A percentile compares a stretch with the other conserved stretches of the same genome.
These are phyloP conservation scores for Oncorhynchus mykiss DNA, from an alignment of 2,113 vertebrate species.

Conservation along the genomic window DNA sequence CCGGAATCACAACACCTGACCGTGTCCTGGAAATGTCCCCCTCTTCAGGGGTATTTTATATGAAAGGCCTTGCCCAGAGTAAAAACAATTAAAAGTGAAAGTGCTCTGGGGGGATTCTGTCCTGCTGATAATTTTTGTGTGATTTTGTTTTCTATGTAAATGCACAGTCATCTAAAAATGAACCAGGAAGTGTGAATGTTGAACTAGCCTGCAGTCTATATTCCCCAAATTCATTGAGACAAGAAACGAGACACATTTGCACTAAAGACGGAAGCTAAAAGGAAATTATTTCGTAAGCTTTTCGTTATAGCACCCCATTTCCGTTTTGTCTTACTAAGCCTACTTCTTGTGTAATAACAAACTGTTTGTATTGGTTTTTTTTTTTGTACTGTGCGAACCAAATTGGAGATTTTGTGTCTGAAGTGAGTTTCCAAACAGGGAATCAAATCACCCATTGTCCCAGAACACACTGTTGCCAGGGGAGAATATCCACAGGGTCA, in stretches of 20 bases:
- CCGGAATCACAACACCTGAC: too few species aligned
- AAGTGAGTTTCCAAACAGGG: not conserved
- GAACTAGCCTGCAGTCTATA: too few species aligned
- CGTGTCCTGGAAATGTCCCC: conserved; percentile 1
- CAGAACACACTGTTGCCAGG: not conserved
- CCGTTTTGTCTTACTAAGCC: too few species aligned
- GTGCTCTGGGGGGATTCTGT: too few species aligned
- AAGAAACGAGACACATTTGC: too few species aligned
- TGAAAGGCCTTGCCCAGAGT: not conserved
- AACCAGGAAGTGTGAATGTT: not conserved
- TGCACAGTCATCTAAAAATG: not conserved
- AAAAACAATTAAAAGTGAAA: not conserved
- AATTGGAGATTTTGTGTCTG: not conserved
- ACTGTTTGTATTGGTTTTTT: not conserved
- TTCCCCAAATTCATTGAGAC: too few species aligned
- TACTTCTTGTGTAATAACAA: not conserved
- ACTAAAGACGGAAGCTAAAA: too few species aligned
- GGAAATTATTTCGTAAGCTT: too few species aligned
- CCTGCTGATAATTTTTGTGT: not conserved
- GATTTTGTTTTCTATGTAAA: not conserved
- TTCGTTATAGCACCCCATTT: too few species aligned
- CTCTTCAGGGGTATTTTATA: not conserved
- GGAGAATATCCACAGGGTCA: conserved; percentile 12
- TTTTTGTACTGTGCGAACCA: not conserved
- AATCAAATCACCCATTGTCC: not conserved